These are phyloP conservation scores for Syrrhaptes paradoxus DNA, from an alignment of 2,113 vertebrate genomes.

Conservation along the genomic window DNA sequence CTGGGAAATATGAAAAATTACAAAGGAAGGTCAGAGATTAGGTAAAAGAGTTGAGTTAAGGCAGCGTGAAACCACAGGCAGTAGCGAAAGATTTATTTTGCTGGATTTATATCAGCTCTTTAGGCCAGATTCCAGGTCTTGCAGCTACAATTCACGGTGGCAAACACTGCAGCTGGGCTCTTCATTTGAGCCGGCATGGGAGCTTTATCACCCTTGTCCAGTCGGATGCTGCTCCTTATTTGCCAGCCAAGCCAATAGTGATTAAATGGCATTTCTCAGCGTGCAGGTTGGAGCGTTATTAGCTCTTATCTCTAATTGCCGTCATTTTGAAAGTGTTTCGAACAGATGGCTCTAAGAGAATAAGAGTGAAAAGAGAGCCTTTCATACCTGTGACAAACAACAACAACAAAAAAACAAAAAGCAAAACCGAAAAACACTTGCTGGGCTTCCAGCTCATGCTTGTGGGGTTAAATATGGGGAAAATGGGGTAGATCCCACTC, in stretches of 20 bases:
- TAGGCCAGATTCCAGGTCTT: constrained; percentile 61
- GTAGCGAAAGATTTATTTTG: constrained; percentile 50
- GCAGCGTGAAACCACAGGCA: constrained; percentile 50
- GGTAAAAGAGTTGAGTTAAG: constrained; percentile 66
- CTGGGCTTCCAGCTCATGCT: not conserved
- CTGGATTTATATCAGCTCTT: constrained; percentile 70
- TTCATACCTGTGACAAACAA: constrained; percentile 31
- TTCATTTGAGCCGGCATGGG: constrained; percentile 20
- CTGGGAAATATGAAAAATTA: constrained; percentile 53
- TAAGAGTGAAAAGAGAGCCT: constrained; percentile 6
- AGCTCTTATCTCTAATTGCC: constrained; percentile 53
- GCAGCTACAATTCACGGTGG: constrained; percentile 62
- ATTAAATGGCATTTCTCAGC: constrained; percentile 55
- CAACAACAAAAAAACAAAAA: not conserved
- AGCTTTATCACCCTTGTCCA: constrained; percentile 54
- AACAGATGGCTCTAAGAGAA: constrained; percentile 46
- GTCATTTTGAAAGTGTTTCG: constrained; percentile 9
- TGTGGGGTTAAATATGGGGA: not conserved
- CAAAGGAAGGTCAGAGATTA: constrained; percentile 66
- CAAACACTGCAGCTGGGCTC: constrained; percentile 62
- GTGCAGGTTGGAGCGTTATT: constrained; percentile 53
- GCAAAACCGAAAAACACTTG: not conserved
- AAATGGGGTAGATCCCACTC: not conserved
- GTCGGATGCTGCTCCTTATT: constrained; percentile 29
- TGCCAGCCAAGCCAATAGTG: constrained; percentile 20